phyloP scores from a whole-genome alignment of 2,797 vertebrate genomes.

The Salarias fasciatus region DNA sequence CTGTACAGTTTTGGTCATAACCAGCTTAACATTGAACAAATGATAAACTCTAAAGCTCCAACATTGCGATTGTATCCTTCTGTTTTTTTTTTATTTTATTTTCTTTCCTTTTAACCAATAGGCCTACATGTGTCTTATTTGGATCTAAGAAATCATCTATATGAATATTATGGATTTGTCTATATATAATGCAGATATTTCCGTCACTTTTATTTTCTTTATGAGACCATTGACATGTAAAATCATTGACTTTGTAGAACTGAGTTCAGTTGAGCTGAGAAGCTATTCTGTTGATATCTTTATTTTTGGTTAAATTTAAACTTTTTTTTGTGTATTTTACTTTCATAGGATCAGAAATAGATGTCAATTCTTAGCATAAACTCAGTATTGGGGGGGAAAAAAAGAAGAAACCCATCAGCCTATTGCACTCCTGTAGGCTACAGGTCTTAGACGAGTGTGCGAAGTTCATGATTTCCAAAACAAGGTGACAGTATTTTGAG shows the following conservation, averaged over 20 bases:
- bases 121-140: slow-evolving; percentile 87
- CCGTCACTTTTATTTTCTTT: slow-evolving; percentile 79
- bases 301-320: slow-evolving; percentile 75
- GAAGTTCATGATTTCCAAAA: slow-evolving; percentile 75
- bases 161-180: slow-evolving; percentile 85
- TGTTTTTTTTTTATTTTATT: slow-evolving; percentile 32
- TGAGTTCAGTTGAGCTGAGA: slow-evolving; percentile 77
- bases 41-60: slow-evolving; percentile 86
- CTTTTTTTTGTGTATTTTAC: slow-evolving; percentile 74
- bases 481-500: slow-evolving; percentile 76
- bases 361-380: slow-evolving; percentile 79
- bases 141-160: slow-evolving; percentile 83
- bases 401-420: slow-evolving; percentile 69
- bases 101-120: slow-evolving; percentile 80
- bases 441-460: slow-evolving; percentile 71
- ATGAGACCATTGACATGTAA: slow-evolving; percentile 82
- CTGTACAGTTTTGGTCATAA: slow-evolving; percentile 99
- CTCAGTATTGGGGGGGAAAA: slow-evolving; percentile 58
- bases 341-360: slow-evolving; percentile 80
- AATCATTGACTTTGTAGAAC: slow-evolving; percentile 75
- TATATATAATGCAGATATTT: slow-evolving; percentile 84
- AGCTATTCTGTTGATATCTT: slow-evolving; percentile 77
- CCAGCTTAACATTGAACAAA: slow-evolving; percentile 96
- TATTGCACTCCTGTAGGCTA: slow-evolving; percentile 71
- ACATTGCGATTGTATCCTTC: slow-evolving; percentile 86